Percentiles rank a stretch among this genome's conserved stretches.
phyloP scores from a whole-genome alignment of 2,888 invertebrate genomes.

The Linnaemya tessellans region DNA sequence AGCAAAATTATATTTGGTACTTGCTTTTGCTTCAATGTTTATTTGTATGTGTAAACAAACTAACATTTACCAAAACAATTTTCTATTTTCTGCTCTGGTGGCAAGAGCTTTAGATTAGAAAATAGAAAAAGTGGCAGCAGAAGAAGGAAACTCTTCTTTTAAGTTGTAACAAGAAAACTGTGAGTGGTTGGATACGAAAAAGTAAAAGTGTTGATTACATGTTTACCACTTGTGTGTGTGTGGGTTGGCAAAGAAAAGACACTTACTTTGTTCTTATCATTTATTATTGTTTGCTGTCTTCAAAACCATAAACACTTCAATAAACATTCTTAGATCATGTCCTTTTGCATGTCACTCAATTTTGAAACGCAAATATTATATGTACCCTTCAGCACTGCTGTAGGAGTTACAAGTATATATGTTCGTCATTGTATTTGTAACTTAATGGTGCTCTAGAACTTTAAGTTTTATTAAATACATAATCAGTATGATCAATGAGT shows the following conservation, averaged over 20 bases:
- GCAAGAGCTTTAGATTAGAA: not conserved
- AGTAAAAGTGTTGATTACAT: conserved; percentile 65
- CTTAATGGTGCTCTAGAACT: no score
- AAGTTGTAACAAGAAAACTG: conserved; percentile 28
- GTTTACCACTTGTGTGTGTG: conserved; percentile 55
- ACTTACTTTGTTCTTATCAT: conserved; percentile 54
- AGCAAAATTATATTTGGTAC: conserved; percentile 23
- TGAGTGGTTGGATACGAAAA: conserved; percentile 39
- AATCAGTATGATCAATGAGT: no score
- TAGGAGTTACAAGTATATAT: not conserved
- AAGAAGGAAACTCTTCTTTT: conserved; percentile 2
- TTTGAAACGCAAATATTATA: conserved; percentile 48
- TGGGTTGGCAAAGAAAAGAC: conserved; percentile 28
- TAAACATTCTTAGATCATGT: conserved; percentile 61
- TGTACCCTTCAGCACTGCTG: not conserved
- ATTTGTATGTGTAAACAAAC: conserved; percentile 60
- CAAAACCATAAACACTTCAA: conserved; percentile 68
- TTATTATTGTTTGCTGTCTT: conserved; percentile 49
- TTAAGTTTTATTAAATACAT: no score
- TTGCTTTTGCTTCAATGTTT: conserved; percentile 25
- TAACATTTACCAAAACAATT: conserved; percentile 67
- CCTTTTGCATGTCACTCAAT: conserved; percentile 67
- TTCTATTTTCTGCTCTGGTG: conserved; percentile 45
- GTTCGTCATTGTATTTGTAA: not conserved
- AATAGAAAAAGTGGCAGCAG: not conserved